These are phyloP conservation scores for Diaphora mendica DNA, from an alignment of 2,888 invertebrate species.

Conservation along the genomic window DNA sequence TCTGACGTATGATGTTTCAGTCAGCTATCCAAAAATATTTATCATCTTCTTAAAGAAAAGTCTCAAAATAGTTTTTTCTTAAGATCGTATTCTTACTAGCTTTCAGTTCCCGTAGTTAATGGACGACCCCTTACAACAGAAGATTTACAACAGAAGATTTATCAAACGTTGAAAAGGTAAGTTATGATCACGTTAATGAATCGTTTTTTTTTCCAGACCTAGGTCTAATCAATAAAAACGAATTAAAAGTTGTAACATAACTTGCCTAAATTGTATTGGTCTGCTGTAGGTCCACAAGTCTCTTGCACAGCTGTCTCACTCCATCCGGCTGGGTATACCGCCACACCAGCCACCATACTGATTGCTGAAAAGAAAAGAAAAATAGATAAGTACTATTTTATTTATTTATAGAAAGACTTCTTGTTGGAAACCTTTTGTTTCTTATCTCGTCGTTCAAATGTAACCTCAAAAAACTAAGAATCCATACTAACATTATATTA, in stretches of 20 bases:
- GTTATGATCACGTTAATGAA: no score
- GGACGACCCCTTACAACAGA: background rate
- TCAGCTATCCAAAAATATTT: no score
- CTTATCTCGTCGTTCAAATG: background rate
- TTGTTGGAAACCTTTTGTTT: background rate
- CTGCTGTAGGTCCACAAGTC: slow-evolving; percentile 94
- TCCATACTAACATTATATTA: no score
- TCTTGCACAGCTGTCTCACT: slow-evolving; percentile 92
- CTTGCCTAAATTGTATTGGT: slow-evolving; percentile 89
- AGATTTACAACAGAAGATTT: background rate
- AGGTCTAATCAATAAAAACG: background rate
- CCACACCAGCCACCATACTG: slow-evolving; percentile 95
- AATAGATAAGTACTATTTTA: background rate
- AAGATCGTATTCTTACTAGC: no score
- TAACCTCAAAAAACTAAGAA: no score
- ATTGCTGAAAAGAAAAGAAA: slow-evolving; percentile 87
- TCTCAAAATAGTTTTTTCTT: no score
- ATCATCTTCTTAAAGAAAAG: no score
- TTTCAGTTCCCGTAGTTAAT: background rate
- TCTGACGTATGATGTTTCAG: no score
- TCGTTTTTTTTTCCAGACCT: background rate
- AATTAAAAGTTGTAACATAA: background rate
- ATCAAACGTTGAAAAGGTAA: background rate
- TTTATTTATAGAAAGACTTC: background rate
- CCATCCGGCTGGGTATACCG: slow-evolving; percentile 97